These are phyloP conservation scores for Mastomys coucha DNA, from an alignment of 2,113 vertebrate genomes.

Conservation along the genomic window DNA sequence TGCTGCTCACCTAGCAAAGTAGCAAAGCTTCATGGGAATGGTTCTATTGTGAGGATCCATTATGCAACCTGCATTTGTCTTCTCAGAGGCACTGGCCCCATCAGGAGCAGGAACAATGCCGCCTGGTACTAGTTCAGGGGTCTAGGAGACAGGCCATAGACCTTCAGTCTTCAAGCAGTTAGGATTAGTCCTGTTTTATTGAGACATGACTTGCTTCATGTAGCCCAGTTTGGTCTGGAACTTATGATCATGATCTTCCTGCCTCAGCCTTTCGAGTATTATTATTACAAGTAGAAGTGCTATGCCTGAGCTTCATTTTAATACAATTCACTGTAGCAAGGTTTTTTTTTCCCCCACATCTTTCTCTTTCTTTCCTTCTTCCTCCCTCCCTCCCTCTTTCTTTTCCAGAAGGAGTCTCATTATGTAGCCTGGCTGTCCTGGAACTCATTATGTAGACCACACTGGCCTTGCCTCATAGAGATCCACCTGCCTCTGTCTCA, in stretches of 20 bases:
- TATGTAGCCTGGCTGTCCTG: not conserved
- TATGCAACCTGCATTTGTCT: not conserved
- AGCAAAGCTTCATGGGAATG: not conserved
- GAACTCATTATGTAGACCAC: not conserved
- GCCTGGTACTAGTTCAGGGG: not conserved
- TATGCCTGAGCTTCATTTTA: not conserved
- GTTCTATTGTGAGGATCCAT: not conserved
- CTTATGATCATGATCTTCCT: not conserved
- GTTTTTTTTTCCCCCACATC: not conserved
- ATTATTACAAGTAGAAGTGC: not conserved
- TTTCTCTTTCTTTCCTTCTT: no score
- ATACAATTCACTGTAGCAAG: not conserved
- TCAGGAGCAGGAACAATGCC: not conserved
- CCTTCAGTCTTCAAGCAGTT: not conserved
- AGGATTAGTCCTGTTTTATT: not conserved
- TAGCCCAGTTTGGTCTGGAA: not conserved
- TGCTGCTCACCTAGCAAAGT: not conserved
- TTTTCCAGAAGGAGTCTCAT: no score
- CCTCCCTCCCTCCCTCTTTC: no score
- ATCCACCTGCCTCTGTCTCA: not conserved
- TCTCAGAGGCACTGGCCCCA: fast-evolving
- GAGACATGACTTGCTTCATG: not conserved
- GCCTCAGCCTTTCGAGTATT: not conserved
- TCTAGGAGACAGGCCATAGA: not conserved
- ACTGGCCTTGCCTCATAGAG: not conserved